phyloP scores from a whole-genome alignment of 2,113 vertebrate genomes.

The Pyxicephalus adspersus region DNA sequence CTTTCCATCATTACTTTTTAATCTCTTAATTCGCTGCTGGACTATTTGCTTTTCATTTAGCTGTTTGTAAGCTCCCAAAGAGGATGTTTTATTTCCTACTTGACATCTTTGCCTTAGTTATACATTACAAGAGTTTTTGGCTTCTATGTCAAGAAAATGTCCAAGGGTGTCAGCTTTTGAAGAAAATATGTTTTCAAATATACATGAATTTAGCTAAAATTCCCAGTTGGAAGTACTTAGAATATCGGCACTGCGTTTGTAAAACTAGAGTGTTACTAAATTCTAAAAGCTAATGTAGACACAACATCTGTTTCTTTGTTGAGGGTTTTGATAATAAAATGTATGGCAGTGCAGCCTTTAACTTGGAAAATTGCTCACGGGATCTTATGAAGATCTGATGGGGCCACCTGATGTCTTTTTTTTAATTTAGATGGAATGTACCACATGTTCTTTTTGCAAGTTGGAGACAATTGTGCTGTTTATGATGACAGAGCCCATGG shows the following conservation, averaged over 20 bases:
- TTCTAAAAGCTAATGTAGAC: conserved; percentile 46
- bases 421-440: conserved; percentile 35
- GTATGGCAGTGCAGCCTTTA: conserved; percentile 32
- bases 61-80: conserved; percentile 48
- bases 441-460: conserved; percentile 18
- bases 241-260: conserved; percentile 22
- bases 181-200: conserved; percentile 51
- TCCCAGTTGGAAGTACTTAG: conserved; percentile 14
- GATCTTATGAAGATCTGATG: conserved; percentile 44
- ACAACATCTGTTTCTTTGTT: conserved; percentile 54
- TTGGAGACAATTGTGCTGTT: conserved; percentile 5
- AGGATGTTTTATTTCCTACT: conserved; percentile 37
- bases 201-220: conserved; percentile 35
- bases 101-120: conserved; percentile 43
- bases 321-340: conserved; percentile 48
- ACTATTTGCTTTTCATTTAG: conserved; percentile 44
- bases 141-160: conserved; percentile 33
- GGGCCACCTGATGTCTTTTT: conserved; percentile 34
- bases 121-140: conserved; percentile 30
- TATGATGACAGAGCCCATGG: conserved; percentile 10
- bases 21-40: conserved; percentile 39
- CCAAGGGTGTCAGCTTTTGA: conserved; percentile 44
- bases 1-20: conserved; percentile 46
- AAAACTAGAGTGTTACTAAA: conserved; percentile 38
- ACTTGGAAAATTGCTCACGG: conserved; percentile 39